A percentile compares a stretch with the other conserved stretches of the same genome.
Evolutionary conservation across 2,888 invertebrate species (phyloP).

Genomic region (Seira musarum): DNA sequence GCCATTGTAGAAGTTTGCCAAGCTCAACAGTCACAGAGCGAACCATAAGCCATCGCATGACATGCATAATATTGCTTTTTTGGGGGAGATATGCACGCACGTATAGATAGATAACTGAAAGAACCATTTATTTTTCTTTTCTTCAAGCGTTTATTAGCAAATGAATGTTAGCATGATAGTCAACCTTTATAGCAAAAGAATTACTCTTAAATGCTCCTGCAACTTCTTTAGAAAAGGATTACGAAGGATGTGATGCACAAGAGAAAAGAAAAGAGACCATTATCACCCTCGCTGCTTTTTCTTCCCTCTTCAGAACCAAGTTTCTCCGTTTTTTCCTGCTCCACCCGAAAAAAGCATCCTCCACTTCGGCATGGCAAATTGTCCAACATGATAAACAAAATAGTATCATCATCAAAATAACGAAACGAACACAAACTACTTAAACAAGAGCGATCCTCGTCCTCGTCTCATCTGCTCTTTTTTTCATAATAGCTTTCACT

Average conservation of each 20-base stretch:
- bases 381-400: slow-evolving; percentile 16
- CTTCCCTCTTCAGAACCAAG: background rate
- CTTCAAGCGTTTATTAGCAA: background rate
- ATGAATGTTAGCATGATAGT: background rate
- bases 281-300: background rate
- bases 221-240: slow-evolving; percentile 6
- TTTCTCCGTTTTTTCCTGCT: background rate
- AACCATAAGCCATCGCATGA: slow-evolving; percentile 33
- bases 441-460: background rate
- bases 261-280: slow-evolving; percentile 9
- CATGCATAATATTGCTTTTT: slow-evolving; percentile 32
- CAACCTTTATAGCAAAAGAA: background rate
- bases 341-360: slow-evolving; percentile 22
- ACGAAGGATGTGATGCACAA: background rate
- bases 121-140: slow-evolving; percentile 1
- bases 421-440: slow-evolving; percentile 25
- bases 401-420: background rate
- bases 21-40: no score
- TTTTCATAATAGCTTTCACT: background rate
- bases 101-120: slow-evolving; percentile 5
- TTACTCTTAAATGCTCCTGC: slow-evolving; percentile 28
- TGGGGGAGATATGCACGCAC: slow-evolving; percentile 9
- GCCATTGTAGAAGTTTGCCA: no score
- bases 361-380: slow-evolving; percentile 3
- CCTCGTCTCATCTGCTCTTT: background rate